phyloP scores from a whole-genome alignment of 2,797 vertebrate genomes.

The Phalanger gymnotis region DNA sequence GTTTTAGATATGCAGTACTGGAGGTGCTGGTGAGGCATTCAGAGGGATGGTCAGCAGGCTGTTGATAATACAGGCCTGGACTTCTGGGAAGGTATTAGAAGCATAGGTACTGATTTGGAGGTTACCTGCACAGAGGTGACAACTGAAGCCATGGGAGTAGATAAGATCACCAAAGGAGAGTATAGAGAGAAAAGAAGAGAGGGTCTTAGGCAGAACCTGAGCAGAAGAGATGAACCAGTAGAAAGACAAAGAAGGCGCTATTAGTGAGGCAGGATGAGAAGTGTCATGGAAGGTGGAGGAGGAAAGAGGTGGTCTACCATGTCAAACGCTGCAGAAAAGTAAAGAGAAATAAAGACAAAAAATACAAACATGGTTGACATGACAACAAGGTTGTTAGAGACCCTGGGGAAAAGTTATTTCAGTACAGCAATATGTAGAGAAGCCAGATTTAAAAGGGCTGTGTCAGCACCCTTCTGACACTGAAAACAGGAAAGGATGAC shows the following conservation, averaged over 20 bases:
- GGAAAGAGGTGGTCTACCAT: neutral
- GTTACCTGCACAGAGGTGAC: neutral
- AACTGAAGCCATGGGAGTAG: neutral
- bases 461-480: neutral
- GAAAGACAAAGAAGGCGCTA: neutral
- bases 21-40: neutral
- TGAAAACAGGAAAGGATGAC: neutral
- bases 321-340: neutral
- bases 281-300: neutral
- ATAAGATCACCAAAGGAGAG: conserved; percentile 1
- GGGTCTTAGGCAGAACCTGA: conserved; percentile 1
- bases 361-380: neutral
- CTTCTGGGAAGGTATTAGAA: neutral
- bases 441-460: neutral
- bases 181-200: neutral
- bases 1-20: neutral
- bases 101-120: neutral
- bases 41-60: neutral
- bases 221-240: neutral
- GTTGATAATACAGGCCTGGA: neutral
- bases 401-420: neutral
- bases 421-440: neutral
- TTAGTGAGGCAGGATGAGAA: neutral
- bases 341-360: neutral
- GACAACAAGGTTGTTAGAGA: neutral